These are phyloP conservation scores for Gymnosoma rotundatum DNA, from an alignment of 2,888 invertebrate species.

Conservation along the genomic window DNA sequence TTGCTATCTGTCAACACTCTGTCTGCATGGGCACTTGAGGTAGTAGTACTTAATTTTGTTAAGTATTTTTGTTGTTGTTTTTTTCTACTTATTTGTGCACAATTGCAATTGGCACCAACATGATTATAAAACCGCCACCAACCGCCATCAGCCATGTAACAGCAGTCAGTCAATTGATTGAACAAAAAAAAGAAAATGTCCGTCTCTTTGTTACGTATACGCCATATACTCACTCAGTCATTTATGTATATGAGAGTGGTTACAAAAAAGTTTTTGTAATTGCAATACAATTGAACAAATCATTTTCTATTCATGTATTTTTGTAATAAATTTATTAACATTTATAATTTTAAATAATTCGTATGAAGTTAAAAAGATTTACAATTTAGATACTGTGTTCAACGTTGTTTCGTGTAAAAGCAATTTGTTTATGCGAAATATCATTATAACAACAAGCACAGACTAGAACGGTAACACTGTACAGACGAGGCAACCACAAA, in stretches of 20 bases:
- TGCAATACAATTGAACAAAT: slow-evolving; percentile 65
- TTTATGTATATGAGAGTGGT: slow-evolving; percentile 22
- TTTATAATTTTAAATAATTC: too few relatives aligned
- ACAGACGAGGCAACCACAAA: too few relatives aligned
- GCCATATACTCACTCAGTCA: background rate
- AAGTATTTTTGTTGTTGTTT: background rate
- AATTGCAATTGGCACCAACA: slow-evolving; percentile 59
- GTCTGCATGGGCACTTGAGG: slow-evolving; percentile 50
- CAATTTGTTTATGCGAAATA: too few relatives aligned
- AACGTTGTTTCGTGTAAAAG: too few relatives aligned
- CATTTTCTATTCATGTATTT: slow-evolving; percentile 53
- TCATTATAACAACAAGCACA: too few relatives aligned
- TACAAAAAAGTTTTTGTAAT: slow-evolving; percentile 63
- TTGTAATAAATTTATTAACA: slow-evolving; percentile 24
- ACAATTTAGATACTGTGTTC: too few relatives aligned
- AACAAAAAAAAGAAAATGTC: slow-evolving; percentile 8
- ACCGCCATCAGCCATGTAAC: slow-evolving; percentile 36
- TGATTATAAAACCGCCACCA: slow-evolving; percentile 52
- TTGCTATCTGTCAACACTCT: slow-evolving; percentile 46
- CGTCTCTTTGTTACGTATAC: slow-evolving; percentile 1
- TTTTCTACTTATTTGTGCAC: slow-evolving; percentile 30
- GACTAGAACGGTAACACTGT: too few relatives aligned
- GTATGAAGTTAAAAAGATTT: too few relatives aligned
- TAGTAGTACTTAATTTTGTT: slow-evolving; percentile 50
- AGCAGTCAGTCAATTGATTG: slow-evolving; percentile 33